A percentile compares a stretch with the other conserved stretches of the same genome.
Conservation (phyloP, 2,797 vertebrate genomes). For the Carcharodon carcharias region DNA sequence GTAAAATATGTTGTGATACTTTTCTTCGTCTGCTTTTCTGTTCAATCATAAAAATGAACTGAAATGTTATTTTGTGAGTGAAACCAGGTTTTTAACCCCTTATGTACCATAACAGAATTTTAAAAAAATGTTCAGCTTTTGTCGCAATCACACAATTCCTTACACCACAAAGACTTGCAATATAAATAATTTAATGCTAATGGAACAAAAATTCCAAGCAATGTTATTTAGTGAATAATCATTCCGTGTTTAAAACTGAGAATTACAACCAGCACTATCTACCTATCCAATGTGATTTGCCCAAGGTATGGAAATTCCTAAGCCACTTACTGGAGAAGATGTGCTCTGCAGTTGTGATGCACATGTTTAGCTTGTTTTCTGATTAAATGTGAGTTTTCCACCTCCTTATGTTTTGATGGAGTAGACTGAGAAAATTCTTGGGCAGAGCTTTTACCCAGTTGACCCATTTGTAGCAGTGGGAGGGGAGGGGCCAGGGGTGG, state of each 20-base stretch:
- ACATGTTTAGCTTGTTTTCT: neutral
- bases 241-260: neutral
- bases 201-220: neutral
- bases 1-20: too few species aligned
- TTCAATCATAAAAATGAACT: too few species aligned
- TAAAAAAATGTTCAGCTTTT: neutral
- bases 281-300: neutral
- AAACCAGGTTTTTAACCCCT: neutral
- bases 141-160: neutral
- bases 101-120: neutral
- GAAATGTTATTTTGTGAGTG: neutral
- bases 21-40: too few species aligned
- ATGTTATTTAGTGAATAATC: neutral
- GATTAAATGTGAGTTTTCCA: neutral
- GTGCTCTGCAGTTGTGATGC: neutral
- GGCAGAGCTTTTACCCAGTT: too few species aligned
- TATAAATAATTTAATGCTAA: neutral
- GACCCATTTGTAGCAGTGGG: too few species aligned
- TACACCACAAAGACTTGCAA: neutral
- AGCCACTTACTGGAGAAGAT: neutral
- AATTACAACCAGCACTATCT: neutral
- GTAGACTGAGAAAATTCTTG: too few species aligned
- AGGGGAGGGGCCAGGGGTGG: too few species aligned
- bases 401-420: too few species aligned
- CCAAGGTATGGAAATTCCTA: neutral